Evolutionary conservation across 2,888 invertebrate species (phyloP).

Genomic region (Onthophagus sagittarius): DNA sequence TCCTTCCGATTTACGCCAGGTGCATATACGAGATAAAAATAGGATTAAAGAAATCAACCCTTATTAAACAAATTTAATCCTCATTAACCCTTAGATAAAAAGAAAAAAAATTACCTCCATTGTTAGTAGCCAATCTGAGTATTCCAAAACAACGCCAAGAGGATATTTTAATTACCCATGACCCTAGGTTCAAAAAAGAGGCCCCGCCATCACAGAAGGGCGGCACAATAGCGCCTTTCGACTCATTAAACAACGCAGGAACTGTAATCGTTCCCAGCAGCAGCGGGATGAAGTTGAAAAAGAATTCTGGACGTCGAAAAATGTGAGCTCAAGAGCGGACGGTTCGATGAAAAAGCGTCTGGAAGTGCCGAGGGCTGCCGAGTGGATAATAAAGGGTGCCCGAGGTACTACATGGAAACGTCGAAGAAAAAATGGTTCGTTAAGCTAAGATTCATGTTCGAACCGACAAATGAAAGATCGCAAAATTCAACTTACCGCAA

Average conservation of each 20-base stretch:
- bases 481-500: no score
- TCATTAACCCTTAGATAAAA: not conserved
- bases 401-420: not conserved
- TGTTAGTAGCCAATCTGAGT: not conserved
- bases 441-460: not conserved
- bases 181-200: not conserved
- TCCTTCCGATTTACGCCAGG: not conserved
- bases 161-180: not conserved
- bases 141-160: not conserved
- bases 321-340: not conserved
- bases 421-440: not conserved
- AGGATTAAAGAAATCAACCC: no score
- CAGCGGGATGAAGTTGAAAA: not conserved
- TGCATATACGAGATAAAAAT: not conserved
- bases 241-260: not conserved
- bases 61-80: not conserved
- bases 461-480: not conserved
- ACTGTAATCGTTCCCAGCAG: not conserved
- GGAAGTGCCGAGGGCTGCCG: not conserved
- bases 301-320: not conserved
- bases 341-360: not conserved
- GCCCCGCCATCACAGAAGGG: not conserved
- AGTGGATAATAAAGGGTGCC: not conserved
- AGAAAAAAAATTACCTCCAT: not conserved
- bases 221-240: not conserved